Evolutionary conservation across 2,113 vertebrate genomes (phyloP).

Genomic region (Toxostoma redivivum): DNA sequence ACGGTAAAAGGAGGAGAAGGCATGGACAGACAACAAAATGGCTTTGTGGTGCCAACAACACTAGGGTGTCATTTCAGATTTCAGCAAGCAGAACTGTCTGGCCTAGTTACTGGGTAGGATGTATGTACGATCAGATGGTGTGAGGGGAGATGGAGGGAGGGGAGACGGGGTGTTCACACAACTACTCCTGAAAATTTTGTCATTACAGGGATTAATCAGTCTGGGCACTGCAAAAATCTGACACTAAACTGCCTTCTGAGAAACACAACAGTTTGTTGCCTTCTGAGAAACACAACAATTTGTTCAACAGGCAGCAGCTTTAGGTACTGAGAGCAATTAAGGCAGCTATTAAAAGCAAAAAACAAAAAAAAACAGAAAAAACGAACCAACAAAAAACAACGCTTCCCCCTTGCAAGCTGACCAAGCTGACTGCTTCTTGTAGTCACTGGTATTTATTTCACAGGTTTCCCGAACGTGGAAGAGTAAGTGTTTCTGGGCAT

Average conservation of each 20-base stretch:
- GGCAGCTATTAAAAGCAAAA: not conserved
- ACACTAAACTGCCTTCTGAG: not conserved
- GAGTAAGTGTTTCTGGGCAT: not conserved
- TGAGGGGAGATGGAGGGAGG: not conserved
- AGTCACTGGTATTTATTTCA: not conserved
- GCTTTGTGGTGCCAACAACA: not conserved
- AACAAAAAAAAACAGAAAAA: rapidly evolving
- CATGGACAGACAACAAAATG: not conserved
- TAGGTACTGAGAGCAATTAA: not conserved
- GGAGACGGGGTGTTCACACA: not conserved
- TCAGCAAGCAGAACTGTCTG: not conserved
- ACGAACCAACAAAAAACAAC: no score
- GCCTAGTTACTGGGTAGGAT: not conserved
- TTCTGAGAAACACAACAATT: not conserved
- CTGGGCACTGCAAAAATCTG: not conserved
- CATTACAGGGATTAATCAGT: not conserved
- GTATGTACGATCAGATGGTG: not conserved
- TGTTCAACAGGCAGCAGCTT: not conserved
- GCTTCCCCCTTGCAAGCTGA: no score
- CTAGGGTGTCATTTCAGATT: not conserved
- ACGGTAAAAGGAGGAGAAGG: not conserved
- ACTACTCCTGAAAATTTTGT: not conserved
- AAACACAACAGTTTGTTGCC: not conserved
- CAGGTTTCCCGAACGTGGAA: not conserved
- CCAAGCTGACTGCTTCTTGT: not conserved